A percentile compares a stretch with the other conserved stretches of the same genome.
phyloP scores from a whole-genome alignment of 2,113 vertebrate species.

The Nothoprocta pentlandii region DNA sequence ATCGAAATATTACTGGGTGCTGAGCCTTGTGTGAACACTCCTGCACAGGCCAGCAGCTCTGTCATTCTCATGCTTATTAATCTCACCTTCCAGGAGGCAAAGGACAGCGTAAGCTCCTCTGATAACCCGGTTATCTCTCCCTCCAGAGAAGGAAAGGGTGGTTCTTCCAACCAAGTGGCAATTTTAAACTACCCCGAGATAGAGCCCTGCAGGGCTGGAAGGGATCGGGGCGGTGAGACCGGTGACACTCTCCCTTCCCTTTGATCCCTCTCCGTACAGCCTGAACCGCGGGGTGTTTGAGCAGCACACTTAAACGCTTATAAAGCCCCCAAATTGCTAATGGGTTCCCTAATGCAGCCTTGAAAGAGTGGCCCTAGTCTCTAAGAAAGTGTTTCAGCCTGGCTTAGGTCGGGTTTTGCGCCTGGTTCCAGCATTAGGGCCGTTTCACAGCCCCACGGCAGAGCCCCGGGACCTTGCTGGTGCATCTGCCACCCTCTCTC shows the following conservation, averaged over 20 bases:
- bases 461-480: background rate
- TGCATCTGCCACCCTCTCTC: background rate
- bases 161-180: background rate
- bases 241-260: background rate
- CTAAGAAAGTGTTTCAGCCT: background rate
- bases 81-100: constrained; percentile 47
- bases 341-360: background rate
- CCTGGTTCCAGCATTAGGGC: background rate
- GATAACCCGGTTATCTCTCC: constrained; percentile 65
- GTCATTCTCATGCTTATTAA: constrained; percentile 34
- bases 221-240: background rate
- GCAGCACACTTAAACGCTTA: background rate
- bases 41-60: background rate
- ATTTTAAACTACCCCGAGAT: background rate
- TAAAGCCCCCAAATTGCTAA: constrained; percentile 9
- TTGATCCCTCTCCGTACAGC: background rate
- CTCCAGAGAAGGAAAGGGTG: constrained; percentile 62
- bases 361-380: background rate
- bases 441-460: background rate
- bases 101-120: background rate
- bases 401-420: background rate
- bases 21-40: background rate
- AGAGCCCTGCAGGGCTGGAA: background rate
- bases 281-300: background rate
- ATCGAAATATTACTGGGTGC: background rate